phyloP scores from a whole-genome alignment of 2,888 invertebrate species.

The Stenoptilia bipunctidactyla region DNA sequence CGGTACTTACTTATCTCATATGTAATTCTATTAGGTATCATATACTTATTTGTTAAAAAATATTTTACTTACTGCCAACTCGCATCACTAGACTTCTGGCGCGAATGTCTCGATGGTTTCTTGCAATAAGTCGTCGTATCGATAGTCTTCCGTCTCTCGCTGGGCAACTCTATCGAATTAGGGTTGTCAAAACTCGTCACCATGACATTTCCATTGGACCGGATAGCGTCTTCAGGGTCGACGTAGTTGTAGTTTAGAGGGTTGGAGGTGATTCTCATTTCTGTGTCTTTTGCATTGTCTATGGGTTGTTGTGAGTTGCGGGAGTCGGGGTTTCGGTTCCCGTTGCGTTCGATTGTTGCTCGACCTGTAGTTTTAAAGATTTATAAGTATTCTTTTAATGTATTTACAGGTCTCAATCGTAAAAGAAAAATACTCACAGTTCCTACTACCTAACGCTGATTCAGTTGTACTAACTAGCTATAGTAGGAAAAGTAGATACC shows the following conservation, averaged over 20 bases:
- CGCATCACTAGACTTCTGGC: constrained; percentile 50
- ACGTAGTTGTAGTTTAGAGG: constrained; percentile 80
- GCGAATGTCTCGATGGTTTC: constrained; percentile 54
- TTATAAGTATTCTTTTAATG: too few relatives aligned
- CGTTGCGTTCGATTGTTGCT: constrained; percentile 72
- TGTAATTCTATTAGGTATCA: too few relatives aligned
- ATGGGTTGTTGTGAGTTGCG: constrained; percentile 35
- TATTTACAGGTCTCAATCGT: too few relatives aligned
- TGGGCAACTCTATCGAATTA: constrained; percentile 78
- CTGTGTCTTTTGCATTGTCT: constrained; percentile 45
- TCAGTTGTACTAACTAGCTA: too few relatives aligned
- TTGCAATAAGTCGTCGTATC: constrained; percentile 82
- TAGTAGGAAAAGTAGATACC: too few relatives aligned
- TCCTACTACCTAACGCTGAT: too few relatives aligned
- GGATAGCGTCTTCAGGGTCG: constrained; percentile 74
- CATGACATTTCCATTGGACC: constrained; percentile 61
- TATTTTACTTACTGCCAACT: constrained; percentile 61
- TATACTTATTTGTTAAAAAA: constrained; percentile 23
- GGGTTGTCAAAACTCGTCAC: constrained; percentile 82
- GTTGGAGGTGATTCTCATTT: constrained; percentile 84
- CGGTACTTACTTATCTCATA: too few relatives aligned
- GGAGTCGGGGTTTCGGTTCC: constrained; percentile 51
- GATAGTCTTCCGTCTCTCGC: constrained; percentile 58
- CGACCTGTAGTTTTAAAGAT: constrained; percentile 42
- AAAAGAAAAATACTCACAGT: too few relatives aligned